A percentile compares a stretch with the other conserved stretches of the same genome.
phyloP scores from a whole-genome alignment of 2,113 vertebrate species.

The Pongo abelii region DNA sequence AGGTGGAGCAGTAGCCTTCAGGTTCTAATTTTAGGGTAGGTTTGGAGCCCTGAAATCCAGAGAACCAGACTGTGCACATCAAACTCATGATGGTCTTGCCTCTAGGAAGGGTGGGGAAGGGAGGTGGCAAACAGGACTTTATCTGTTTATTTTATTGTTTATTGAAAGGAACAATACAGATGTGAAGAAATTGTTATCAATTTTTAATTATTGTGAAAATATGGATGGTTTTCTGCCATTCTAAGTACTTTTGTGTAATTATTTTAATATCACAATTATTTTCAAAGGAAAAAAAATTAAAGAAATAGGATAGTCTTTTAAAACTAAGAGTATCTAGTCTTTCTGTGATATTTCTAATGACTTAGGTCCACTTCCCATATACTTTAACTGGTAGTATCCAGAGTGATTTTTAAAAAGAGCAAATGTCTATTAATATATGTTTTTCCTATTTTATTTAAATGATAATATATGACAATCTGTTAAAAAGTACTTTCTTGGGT shows the following conservation, averaged over 20 bases:
- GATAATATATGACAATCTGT: not conserved
- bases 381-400: not conserved
- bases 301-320: not conserved
- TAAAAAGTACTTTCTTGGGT: not conserved
- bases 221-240: not conserved
- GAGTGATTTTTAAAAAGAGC: not conserved
- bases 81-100: not conserved
- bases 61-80: not conserved
- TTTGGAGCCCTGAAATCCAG: constrained; percentile 45
- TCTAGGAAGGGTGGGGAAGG: not conserved
- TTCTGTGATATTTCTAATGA: not conserved
- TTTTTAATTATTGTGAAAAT: constrained; percentile 31
- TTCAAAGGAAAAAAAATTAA: not conserved
- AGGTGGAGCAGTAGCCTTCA: not conserved
- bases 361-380: not conserved
- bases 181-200: not conserved
- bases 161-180: not conserved
- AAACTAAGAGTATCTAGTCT: not conserved
- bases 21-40: constrained; percentile 43
- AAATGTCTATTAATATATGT: not conserved
- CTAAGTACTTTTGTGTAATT: constrained; percentile 1
- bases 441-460: not conserved
- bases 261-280: not conserved
- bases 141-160: not conserved
- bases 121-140: not conserved